phyloP scores from a whole-genome alignment of 23 tunicate species.

The Ciona savignyi region DNA sequence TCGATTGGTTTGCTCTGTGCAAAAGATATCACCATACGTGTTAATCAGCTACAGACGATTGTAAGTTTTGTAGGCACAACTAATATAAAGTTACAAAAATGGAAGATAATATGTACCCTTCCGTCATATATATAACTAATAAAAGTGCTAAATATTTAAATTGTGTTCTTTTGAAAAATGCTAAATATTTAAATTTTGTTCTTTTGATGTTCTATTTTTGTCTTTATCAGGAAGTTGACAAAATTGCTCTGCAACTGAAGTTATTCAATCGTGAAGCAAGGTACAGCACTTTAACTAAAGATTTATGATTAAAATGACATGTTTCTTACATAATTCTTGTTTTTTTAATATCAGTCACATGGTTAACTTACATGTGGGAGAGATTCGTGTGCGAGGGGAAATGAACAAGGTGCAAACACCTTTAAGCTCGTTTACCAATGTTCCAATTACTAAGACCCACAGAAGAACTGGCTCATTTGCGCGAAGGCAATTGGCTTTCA shows the following conservation, averaged over 20 bases:
- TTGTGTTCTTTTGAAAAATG: no score
- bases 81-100: background rate
- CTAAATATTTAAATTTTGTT: no score
- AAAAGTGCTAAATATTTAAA: no score
- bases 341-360: conserved; percentile 12
- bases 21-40: conserved; percentile 51
- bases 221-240: conserved; percentile 69
- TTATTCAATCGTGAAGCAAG: conserved; percentile 33
- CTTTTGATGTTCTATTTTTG: no score
- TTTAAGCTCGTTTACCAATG: background rate
- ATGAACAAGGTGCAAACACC: conserved; percentile 14
- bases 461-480: conserved; percentile 10
- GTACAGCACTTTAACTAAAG: no score
- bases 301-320: background rate
- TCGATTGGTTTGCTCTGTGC: conserved; percentile 68
- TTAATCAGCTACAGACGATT: conserved; percentile 70
- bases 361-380: conserved; percentile 53
- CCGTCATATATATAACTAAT: no score
- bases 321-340: background rate
- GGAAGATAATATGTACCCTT: no score
- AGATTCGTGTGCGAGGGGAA: conserved; percentile 69
- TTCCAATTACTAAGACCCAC: conserved; percentile 4
- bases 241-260: conserved; percentile 45
- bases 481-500: conserved; percentile 1
- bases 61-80: conserved; percentile 18